Evolutionary conservation across 2,888 invertebrate species (phyloP).

Genomic region (Nezara viridula): DNA sequence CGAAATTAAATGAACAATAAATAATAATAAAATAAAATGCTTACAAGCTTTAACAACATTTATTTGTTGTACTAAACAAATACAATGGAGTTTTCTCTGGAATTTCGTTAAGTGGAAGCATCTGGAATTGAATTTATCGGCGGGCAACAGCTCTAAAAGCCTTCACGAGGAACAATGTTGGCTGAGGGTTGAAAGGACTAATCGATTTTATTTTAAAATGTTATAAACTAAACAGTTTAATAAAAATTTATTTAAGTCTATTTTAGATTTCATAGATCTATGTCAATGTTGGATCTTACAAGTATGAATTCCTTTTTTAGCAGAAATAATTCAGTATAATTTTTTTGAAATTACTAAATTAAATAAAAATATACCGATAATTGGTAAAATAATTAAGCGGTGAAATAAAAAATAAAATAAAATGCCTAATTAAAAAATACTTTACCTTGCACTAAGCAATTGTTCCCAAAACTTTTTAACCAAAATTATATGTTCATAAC

Average conservation of each 20-base stretch:
- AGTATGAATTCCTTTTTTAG: too few species aligned
- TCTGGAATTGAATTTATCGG: conserved; percentile 15
- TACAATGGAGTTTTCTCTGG: not conserved
- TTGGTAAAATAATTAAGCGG: too few species aligned
- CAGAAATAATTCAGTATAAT: too few species aligned
- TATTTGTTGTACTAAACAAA: not conserved
- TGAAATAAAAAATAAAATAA: too few species aligned
- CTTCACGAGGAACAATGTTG: not conserved
- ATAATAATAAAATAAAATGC: not conserved
- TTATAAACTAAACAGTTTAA: not conserved
- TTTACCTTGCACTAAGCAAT: too few species aligned
- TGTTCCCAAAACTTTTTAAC: too few species aligned
- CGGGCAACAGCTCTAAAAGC: not conserved
- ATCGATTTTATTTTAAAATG: not conserved
- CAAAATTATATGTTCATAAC: too few species aligned
- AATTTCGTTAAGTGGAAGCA: conserved; percentile 16
- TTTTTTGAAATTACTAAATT: too few species aligned
- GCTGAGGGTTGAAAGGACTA: not conserved
- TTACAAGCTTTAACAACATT: not conserved
- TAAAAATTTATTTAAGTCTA: not conserved
- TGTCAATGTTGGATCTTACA: too few species aligned
- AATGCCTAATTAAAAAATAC: too few species aligned
- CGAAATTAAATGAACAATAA: not conserved
- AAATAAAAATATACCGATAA: too few species aligned
- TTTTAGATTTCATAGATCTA: too few species aligned